Percentiles rank a stretch among this genome's conserved stretches.
These are phyloP conservation scores for Sylvilagus bachmani DNA, from an alignment of 2,113 vertebrate species.

Conservation along the genomic window DNA sequence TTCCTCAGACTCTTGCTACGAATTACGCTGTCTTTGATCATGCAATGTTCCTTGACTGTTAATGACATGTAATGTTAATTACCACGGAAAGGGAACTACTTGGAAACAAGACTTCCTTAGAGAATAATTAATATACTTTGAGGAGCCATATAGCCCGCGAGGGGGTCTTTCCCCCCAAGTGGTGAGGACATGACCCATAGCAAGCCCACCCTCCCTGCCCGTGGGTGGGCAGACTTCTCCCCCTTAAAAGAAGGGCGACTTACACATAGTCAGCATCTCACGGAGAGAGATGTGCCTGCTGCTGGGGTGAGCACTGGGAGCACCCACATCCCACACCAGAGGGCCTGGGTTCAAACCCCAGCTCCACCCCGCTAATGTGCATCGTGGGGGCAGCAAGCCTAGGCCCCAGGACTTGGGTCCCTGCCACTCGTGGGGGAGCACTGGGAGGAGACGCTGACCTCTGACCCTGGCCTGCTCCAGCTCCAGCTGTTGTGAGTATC, in stretches of 20 bases:
- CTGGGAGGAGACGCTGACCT: too few relatives aligned
- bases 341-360: too few relatives aligned
- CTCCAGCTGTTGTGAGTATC: too few relatives aligned
- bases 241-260: neutral
- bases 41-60: conserved; percentile 84
- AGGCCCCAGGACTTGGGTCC: too few relatives aligned
- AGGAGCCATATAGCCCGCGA: neutral
- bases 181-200: neutral
- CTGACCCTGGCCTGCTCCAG: too few relatives aligned
- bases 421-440: too few relatives aligned
- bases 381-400: too few relatives aligned
- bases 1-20: conserved; percentile 90
- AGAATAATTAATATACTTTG: conserved; percentile 80
- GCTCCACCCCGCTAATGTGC: too few relatives aligned
- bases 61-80: conserved; percentile 89
- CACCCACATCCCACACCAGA: too few relatives aligned
- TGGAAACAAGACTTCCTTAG: conserved; percentile 77
- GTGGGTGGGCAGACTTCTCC: neutral
- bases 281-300: too few relatives aligned
- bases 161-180: neutral
- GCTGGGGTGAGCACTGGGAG: too few relatives aligned
- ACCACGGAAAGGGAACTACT: conserved; percentile 80
- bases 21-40: conserved; percentile 90
- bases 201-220: neutral
- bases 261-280: neutral